Evolutionary conservation across 2,797 vertebrate species (phyloP).

Genomic region (Sarcophilus harrisii): DNA sequence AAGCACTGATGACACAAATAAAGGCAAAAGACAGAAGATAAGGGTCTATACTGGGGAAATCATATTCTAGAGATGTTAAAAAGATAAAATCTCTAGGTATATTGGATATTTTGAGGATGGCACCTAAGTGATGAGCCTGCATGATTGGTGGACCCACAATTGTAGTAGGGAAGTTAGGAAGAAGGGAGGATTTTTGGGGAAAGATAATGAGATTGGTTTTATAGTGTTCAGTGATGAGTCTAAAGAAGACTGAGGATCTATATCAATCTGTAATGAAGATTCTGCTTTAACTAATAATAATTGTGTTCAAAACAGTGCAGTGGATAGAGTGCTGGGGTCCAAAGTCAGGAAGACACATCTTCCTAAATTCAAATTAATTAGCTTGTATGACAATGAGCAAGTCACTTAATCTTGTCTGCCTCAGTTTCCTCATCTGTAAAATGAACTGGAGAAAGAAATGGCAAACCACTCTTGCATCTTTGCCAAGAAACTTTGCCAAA

Average conservation of each 20-base stretch:
- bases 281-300: not conserved
- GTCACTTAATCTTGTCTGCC: not conserved
- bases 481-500: not conserved
- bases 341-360: not conserved
- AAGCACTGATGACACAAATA: not conserved
- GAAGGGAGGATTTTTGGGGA: not conserved
- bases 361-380: too few species aligned
- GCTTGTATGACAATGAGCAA: not conserved
- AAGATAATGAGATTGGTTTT: not conserved
- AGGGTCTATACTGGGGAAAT: not conserved
- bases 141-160: not conserved
- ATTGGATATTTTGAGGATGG: not conserved
- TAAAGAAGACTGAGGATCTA: not conserved
- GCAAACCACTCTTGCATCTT: not conserved
- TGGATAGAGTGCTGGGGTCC: not conserved
- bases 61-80: not conserved
- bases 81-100: not conserved
- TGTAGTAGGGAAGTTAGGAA: not conserved
- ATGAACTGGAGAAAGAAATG: not conserved
- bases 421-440: not conserved
- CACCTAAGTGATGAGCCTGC: not conserved
- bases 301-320: not conserved
- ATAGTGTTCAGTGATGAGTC: not conserved
- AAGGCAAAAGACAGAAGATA: not conserved
- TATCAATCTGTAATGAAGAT: not conserved